A percentile compares a stretch with the other conserved stretches of the same genome.
phyloP scores from a whole-genome alignment of 2,797 vertebrate species.

The Crocidura indochinensis region DNA sequence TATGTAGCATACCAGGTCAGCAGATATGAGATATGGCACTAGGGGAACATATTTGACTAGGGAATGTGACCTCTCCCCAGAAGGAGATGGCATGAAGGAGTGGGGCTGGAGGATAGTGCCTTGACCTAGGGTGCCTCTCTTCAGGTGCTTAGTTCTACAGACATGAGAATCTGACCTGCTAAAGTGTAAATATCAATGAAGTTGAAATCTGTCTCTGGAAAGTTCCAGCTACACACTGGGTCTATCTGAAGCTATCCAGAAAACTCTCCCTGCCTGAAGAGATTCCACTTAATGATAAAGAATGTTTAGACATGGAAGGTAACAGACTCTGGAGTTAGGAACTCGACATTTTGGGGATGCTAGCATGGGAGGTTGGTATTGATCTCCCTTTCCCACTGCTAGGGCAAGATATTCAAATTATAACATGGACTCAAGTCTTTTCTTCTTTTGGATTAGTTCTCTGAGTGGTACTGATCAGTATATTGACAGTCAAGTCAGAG shows the following conservation, averaged over 20 bases:
- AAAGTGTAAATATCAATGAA: too few species aligned
- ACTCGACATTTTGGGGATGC: not conserved
- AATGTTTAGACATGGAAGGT: not conserved
- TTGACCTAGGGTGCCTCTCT: too few species aligned
- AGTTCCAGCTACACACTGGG: not conserved
- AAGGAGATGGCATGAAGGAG: too few species aligned
- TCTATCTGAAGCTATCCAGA: not conserved
- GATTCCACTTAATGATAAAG: not conserved
- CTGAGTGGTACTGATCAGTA: not conserved
- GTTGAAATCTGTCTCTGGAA: too few species aligned
- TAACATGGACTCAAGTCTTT: not conserved
- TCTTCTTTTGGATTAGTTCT: not conserved
- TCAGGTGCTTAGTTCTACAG: too few species aligned
- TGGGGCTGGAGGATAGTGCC: too few species aligned
- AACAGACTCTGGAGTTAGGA: not conserved
- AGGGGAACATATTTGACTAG: too few species aligned
- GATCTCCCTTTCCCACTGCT: not conserved
- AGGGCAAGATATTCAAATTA: not conserved
- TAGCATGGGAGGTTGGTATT: rapidly evolving
- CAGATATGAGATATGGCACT: too few species aligned
- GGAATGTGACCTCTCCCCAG: too few species aligned
- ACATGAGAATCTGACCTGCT: too few species aligned
- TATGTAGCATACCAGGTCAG: too few species aligned
- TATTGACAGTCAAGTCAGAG: conserved; percentile 27
- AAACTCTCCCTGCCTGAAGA: not conserved